Base-by-base conservation (phyloP, 2,797 vertebrate genomes). In the Lacerta bilineata region DNA sequence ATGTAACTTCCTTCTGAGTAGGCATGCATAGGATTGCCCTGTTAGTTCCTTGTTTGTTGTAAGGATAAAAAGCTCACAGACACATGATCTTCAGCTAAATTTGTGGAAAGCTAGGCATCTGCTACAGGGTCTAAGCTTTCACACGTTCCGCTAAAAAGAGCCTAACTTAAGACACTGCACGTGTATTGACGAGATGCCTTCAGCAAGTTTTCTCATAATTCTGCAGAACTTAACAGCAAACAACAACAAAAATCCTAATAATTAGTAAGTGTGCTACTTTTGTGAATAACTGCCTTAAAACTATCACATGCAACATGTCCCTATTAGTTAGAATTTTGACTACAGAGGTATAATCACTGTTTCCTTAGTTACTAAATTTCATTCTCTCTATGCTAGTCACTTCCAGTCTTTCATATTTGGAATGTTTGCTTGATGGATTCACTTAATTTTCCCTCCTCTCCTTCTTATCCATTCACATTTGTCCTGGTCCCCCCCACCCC, bases 371-470 rank as follows among this genome's bases (percentile, higher is more conserved):
- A 64, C 90, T 84, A 15, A 89, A 59, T 86, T 93, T 93, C 92
- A 92, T 93, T 94, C 94, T 91, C 91, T 83, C 87, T 76, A 92
- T 5, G 80, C 92, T 84, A 90, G 92, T 94, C 92, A 93, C 93
- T 95, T 94, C 94, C 93, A 95, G 93, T 93, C 93, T 92, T 55
- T 95, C 91, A 93, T 87, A 91, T 94, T 91, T 93, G 94, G 94
- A 95, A 95, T 95, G 90, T 92, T 92, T 95, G 91, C 91, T 88
- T 91, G 93, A 93, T 93, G 91, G 94, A 91, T 94, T 93, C 93
- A 91, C 90, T 92, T 91, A 68, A 88, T 88, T 88, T 87, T 46
- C 9, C 90, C 92, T 90, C 90, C 90, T 89, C 88, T 88, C 78
- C 64, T 86, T 64, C 89, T 78, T 91, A 91, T 89, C 90, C 94